Evolutionary conservation across 2,113 vertebrate genomes (phyloP), one percentile per base, ranked within the genome.

Genomic region (Planiliza haematocheilus): DNA sequence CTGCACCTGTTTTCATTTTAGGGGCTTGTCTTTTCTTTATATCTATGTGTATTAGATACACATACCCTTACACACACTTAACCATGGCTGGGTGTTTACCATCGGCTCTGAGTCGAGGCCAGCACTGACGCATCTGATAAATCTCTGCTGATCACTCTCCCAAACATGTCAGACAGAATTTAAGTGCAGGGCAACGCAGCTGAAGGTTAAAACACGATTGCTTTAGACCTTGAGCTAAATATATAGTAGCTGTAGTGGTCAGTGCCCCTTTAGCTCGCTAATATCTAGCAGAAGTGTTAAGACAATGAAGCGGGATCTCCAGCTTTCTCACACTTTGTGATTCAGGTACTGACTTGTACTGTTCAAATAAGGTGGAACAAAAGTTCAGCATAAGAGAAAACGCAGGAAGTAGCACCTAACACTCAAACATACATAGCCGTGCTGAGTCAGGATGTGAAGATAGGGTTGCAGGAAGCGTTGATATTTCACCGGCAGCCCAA

Each of bases 11-110:
- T 60, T 30, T 45, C 50, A 37, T 51, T 69, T 50, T 48, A 16
- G 9, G 2, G 18, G 3, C 10, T 70, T 46, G 51, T 39, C 13
- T 70, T 57, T 18, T 76, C 17, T 55, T 34, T 39, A 10, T 48
- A 37, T 42, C 37, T 8, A 24, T 49, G 21, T 52, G 61, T 49
- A 7, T 14, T 14, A 14, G 12, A 66, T 7, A 48, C 16, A 17
- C 18, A 48, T n/a, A 50, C 20, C 43, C 52, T 38, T 62, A 17
- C 11, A 64, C 46, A 62, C 59, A 61, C 57, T 38, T 10, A 34
- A 8, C 41, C 46, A 21, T 50, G 39, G 68, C 52, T 66, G 7
- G 36, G 11, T 82, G 64, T 79, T 73, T 68, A 43, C 36, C 39
- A 10, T 1, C 13, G 14, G 53, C 48, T 60, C 5, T 20, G 10